Evolutionary conservation across 2,113 vertebrate species (phyloP), one percentile per base, ranked within the genome.

Genomic region (Archocentrus centrarchus): DNA sequence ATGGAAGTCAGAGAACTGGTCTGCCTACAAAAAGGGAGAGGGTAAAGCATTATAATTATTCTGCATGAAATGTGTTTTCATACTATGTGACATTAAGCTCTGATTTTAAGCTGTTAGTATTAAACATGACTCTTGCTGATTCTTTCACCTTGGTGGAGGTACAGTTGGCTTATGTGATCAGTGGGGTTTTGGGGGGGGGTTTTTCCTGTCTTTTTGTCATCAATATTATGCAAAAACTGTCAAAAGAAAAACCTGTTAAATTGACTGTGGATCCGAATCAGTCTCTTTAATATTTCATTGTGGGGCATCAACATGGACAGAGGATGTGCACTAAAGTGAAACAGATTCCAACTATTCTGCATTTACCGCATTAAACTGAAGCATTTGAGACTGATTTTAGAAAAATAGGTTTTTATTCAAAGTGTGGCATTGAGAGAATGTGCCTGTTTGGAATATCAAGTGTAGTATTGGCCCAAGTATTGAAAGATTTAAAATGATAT

Each of bases 1-100:
- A 61, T 99, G 98, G 93, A 99, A 99, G 77, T 98, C 98, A 64
- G 98, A 98, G 94, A 99, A 98, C 93, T 99, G 98, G 88, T 99
- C 98, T 70, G 97, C 98, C 98, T 99, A 89, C 86, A 86, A 91
- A 91, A 2, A 59, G n/a, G 89, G 39, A 24, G 39, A 84, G 39
- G 17, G 11, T 44, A 39, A 86, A 88, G 11, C 18, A 73, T 70
- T 37, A 11, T 8, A 53, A 59, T 50, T n/a, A 32, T 57, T 59
- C 55, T 39, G 53, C 11, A 83, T 13, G 32, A 68, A 80, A 59
- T 30, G 6, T 11, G 2, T 58, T 24, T 57, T n/a, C 20, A 57
- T 57, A 57, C 57, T 58, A 10, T 13, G n/a, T 58, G 57, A 24
- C n/a, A 58, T 58, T 58, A 58, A 22, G 10, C 13, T 22, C n/a